Base-by-base conservation (phyloP, 2,113 vertebrate species). In the Rhinoptilus africanus region DNA sequence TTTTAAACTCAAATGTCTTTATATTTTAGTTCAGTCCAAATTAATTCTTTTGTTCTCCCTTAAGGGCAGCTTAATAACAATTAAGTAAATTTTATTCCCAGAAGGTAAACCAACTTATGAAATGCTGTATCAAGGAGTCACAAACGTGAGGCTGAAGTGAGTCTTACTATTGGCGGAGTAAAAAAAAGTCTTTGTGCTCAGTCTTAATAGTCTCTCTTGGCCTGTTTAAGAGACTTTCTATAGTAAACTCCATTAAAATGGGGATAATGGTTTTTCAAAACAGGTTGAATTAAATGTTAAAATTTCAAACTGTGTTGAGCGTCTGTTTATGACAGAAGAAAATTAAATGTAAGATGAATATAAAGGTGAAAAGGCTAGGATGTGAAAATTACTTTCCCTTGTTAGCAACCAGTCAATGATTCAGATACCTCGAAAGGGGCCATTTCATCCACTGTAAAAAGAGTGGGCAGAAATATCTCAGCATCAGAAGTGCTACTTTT, bases 231-330 rank as follows among this genome's bases (percentile, higher is more conserved):
- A 89, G 85, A 81, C 57, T n/a, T 93, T 43, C 43, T 69, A 7
- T 14, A 85, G 63, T 43, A 85, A 91, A 85, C 57, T 27, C 22
- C 54, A 68, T 91, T 92, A 92, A 95, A 91, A 39, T 57, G 73
- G 51, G 77, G 88, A 87, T 88, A 89, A 68, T 54, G 87, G 48
- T 43, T 93, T 95, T 94, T 94, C 84, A 91, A 93, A 95, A 66
- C 67, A 94, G 60, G 63, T 59, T 81, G 83, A 78, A 96, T 89
- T 93, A 83, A 89, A 92, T 26, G 83, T 53, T 88, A 75, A 84
- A 51, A 78, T 89, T 82, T 76, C 90, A 88, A 87, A 78, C 35
- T 57, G 34, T 43, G 45, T 53, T 45, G 73, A 87, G 64, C 72
- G 75, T 73, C 85, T 78, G 54, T 73, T 91, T 93, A 80, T 81